Evolutionary conservation across 2,113 vertebrate species (phyloP).

Genomic region (Leucosticte australis): DNA sequence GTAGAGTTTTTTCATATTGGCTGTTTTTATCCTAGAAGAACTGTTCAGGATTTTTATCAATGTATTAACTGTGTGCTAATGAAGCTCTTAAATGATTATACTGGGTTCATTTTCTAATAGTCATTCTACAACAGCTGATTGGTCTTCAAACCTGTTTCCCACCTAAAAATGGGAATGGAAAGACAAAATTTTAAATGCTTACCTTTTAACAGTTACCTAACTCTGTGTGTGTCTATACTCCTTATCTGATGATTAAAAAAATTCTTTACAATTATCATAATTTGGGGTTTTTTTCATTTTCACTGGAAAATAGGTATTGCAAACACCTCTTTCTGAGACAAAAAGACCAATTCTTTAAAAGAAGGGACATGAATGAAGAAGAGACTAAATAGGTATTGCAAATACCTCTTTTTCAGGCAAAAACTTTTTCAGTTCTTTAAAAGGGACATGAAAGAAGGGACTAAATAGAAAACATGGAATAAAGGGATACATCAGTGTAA

Average conservation of each 20-base stretch:
- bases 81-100: neutral
- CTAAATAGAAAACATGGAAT: neutral
- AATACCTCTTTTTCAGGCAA: neutral
- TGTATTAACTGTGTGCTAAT: neutral
- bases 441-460: neutral
- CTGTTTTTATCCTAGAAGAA: neutral
- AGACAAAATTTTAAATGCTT: neutral
- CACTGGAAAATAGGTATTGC: neutral
- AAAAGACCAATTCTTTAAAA: neutral
- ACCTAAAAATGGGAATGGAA: neutral
- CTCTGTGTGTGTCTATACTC: neutral
- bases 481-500: neutral
- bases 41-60: neutral
- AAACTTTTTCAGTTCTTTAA: neutral
- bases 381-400: neutral
- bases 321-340: neutral
- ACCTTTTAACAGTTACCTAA: neutral
- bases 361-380: neutral
- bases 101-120: neutral
- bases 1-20: neutral
- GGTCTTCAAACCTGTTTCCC: neutral
- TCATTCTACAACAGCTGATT: neutral
- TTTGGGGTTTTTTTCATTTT: neutral
- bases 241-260: neutral
- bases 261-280: neutral